Conservation (phyloP, 2,888 invertebrate species). For the Melanostoma mellinum region DNA sequence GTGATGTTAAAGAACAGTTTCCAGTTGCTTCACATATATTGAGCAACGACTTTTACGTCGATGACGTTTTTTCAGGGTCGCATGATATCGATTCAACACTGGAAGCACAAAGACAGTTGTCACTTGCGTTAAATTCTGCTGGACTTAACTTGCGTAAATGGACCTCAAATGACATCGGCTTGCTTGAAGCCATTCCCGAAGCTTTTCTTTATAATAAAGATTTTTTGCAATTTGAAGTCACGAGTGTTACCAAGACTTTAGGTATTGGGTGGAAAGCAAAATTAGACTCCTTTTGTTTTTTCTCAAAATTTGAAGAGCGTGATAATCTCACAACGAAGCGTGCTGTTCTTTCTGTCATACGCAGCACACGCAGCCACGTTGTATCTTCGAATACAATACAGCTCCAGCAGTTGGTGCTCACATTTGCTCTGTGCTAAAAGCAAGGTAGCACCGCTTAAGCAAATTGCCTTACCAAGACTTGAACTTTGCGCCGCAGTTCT, state of each 20-base stretch:
- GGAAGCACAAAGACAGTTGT: too few species aligned
- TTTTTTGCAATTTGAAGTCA: not conserved
- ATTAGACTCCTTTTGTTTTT: slow-evolving; percentile 6
- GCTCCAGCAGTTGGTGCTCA: too few species aligned
- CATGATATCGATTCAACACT: too few species aligned
- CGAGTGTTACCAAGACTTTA: not conserved
- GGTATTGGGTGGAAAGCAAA: slow-evolving; percentile 16
- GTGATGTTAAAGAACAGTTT: too few species aligned
- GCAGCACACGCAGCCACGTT: not conserved
- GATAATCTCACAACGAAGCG: not conserved
- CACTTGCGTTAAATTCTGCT: too few species aligned
- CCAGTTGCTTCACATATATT: too few species aligned
- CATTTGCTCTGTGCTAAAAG: slow-evolving; percentile 33
- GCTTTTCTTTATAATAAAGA: too few species aligned
- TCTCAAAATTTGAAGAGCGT: not conserved
- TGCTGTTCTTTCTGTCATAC: not conserved
- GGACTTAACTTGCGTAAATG: slow-evolving; percentile 29
- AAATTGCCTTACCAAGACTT: slow-evolving; percentile 40
- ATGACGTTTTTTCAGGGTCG: too few species aligned
- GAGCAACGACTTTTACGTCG: too few species aligned
- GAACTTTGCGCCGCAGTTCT: slow-evolving; percentile 51
- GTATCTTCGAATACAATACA: not conserved
- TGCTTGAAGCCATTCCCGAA: slow-evolving; percentile 3
- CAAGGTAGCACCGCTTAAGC: slow-evolving; percentile 42
- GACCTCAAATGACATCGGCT: not conserved